Percentiles rank a stretch among this genome's conserved stretches.
Conservation (phyloP, 92 coral and sea anemone species). For the Muricea muricata region DNA sequence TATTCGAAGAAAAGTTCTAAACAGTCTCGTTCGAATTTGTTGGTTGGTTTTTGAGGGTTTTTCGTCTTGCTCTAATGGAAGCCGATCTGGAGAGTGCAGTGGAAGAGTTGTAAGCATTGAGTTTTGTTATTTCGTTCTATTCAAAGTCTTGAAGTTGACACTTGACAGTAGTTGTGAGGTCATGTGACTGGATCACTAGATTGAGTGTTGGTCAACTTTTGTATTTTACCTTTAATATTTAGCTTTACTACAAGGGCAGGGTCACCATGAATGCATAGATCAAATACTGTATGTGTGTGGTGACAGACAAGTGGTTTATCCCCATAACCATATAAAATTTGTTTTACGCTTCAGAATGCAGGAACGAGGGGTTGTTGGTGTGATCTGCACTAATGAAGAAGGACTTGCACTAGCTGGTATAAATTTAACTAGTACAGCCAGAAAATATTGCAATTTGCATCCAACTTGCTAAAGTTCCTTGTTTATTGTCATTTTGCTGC, state of each 20-base stretch:
- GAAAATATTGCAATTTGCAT: too few species aligned
- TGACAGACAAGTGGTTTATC: too few species aligned
- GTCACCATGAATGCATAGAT: too few species aligned
- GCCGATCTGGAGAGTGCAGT: constrained; percentile 28
- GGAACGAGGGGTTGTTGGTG: constrained; percentile 94
- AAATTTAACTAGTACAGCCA: background rate
- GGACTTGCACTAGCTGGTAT: constrained; percentile 86
- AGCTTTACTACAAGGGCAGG: too few species aligned
- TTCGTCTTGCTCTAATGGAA: constrained; percentile 19
- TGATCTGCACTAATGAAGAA: constrained; percentile 85
- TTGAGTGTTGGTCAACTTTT: background rate
- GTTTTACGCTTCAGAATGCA: constrained; percentile 66
- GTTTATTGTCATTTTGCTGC: too few species aligned
- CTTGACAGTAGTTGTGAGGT: background rate
- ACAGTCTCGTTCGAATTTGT: background rate
- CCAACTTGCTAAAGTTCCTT: too few species aligned
- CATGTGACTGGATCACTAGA: background rate
- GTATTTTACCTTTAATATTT: too few species aligned
- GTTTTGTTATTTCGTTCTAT: background rate
- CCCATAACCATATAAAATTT: too few species aligned
- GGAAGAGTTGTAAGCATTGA: constrained; percentile 10
- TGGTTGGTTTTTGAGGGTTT: background rate
- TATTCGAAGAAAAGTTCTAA: background rate
- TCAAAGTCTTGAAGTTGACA: background rate
- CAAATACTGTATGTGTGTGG: too few species aligned